Conservation (phyloP, 1,140 invertebrate genomes). For the Akabosia matsudoensis region DNA sequence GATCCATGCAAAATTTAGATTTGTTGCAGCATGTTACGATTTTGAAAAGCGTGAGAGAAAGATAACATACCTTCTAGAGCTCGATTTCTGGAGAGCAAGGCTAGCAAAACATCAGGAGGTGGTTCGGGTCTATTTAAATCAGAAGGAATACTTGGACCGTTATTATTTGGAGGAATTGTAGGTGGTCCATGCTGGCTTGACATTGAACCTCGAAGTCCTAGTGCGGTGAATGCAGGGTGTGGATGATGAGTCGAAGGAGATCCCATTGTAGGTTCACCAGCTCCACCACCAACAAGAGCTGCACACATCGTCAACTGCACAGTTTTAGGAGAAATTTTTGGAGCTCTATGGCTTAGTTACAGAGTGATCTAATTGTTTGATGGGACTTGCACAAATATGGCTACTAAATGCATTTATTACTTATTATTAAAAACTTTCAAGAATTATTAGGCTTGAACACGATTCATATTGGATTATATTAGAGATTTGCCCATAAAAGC, state of each 20-base stretch:
- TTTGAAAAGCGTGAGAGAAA: not conserved
- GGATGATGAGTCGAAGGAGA: constrained; percentile 35
- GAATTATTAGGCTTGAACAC: too few species aligned
- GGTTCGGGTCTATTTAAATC: constrained; percentile 51
- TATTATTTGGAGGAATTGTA: constrained; percentile 12
- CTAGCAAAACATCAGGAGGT: constrained; percentile 76
- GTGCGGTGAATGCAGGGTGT: constrained; percentile 22
- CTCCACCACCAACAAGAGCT: constrained; percentile 34
- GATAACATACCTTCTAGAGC: constrained; percentile 71
- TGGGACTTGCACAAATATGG: too few species aligned
- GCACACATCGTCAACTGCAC: constrained; percentile 30
- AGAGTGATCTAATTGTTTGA: too few species aligned
- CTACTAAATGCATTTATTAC: not conserved
- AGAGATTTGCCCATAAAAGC: too few species aligned
- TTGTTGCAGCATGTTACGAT: too few species aligned
- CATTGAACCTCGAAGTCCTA: constrained; percentile 23
- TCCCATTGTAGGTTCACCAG: constrained; percentile 30
- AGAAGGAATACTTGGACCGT: constrained; percentile 21
- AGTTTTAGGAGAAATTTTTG: not conserved
- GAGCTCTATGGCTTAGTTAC: not conserved
- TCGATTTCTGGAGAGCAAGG: constrained; percentile 78
- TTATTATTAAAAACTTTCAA: too few species aligned
- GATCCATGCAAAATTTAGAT: too few species aligned
- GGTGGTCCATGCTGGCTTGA: constrained; percentile 26
- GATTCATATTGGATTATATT: too few species aligned